phyloP scores from a whole-genome alignment of 2,797 vertebrate species.

The Gambelia wislizenii region DNA sequence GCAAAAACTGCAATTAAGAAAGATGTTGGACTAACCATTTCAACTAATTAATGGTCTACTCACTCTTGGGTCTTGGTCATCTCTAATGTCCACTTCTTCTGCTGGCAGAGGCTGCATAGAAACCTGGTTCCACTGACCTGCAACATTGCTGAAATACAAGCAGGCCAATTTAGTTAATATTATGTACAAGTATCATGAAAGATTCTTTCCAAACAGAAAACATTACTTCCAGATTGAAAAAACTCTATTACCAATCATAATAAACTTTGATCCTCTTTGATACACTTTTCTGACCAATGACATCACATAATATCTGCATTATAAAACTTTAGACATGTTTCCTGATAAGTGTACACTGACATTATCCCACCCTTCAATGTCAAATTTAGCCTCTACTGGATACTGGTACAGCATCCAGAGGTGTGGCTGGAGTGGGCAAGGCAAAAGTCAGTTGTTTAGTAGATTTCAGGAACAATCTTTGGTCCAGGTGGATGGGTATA shows the following conservation, averaged over 20 bases:
- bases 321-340: background rate
- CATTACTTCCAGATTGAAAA: background rate
- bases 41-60: constrained; percentile 44
- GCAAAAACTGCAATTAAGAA: background rate
- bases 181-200: background rate
- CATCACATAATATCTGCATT: background rate
- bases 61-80: constrained; percentile 93
- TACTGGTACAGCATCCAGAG: background rate
- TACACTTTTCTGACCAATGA: background rate
- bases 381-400: too few species aligned
- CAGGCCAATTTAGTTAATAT: background rate
- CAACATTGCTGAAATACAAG: constrained; percentile 81
- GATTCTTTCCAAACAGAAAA: background rate
- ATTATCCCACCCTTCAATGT: background rate
- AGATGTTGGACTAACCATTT: background rate
- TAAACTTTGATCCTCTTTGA: background rate
- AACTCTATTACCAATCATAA: background rate
- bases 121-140: constrained; percentile 95
- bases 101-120: constrained; percentile 91
- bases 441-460: background rate
- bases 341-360: background rate
- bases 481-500: too few species aligned
- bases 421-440: background rate
- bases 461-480: background rate
- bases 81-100: constrained; percentile 88